These are phyloP conservation scores for Tamias sibiricus DNA, from an alignment of 2,113 vertebrate species.

Conservation along the genomic window DNA sequence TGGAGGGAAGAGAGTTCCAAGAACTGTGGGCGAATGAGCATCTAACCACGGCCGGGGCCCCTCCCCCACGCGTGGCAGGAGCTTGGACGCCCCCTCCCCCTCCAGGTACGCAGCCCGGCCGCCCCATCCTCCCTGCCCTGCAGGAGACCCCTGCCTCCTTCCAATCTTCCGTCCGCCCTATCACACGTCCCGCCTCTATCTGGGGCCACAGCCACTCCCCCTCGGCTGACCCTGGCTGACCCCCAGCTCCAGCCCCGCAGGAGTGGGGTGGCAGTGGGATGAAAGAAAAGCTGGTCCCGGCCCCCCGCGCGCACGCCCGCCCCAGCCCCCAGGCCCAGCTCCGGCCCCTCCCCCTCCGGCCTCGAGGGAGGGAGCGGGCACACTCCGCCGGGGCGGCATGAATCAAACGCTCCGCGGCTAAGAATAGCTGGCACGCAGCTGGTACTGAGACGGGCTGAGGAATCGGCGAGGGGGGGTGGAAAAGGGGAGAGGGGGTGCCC, in stretches of 20 bases:
- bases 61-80: not conserved
- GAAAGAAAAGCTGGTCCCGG: not conserved
- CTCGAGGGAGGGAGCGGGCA: constrained; percentile 80
- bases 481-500: constrained; percentile 63
- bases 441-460: constrained; percentile 80
- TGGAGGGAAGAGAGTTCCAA: constrained; percentile 33
- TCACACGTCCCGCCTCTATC: not conserved
- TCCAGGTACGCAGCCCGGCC: not conserved
- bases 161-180: not conserved
- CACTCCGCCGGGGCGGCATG: constrained; percentile 82
- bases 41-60: not conserved
- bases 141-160: not conserved
- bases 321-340: constrained; percentile 48
- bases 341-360: constrained; percentile 78
- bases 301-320: not conserved
- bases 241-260: not conserved
- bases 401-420: constrained; percentile 82
- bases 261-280: not conserved
- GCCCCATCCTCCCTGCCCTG: not conserved
- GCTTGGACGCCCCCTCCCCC: not conserved
- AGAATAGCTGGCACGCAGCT: constrained; percentile 84
- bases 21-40: constrained; percentile 53
- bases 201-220: constrained; percentile 66
- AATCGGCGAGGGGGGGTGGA: constrained; percentile 20
- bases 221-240: constrained; percentile 73